Evolutionary conservation across 2,113 vertebrate genomes (phyloP), one percentile per base, ranked within the genome.

Genomic region (Saccopteryx bilineata): DNA sequence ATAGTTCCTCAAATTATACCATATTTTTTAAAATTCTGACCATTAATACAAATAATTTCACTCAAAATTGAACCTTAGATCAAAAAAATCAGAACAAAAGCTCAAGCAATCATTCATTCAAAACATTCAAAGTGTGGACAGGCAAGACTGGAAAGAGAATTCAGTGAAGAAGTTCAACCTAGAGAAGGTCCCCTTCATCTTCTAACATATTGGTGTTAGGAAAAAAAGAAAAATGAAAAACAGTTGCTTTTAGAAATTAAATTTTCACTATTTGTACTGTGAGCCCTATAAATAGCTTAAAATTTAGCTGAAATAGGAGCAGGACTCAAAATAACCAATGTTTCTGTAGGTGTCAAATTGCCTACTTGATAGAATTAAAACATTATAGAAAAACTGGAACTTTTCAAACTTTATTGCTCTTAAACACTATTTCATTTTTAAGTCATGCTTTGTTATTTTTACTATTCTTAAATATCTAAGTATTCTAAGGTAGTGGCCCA

Each of bases 281-380:
- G 12, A 87, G 9, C 9, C 18, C 39, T 69, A 93, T 18, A 78
- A 81, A 91, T 23, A 75, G 33, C 39, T 86, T 93, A 50, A 96
- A 91, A 93, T 72, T 94, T 80, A 96, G 46, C 60, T 91, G 95
- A 93, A 90, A 74, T 7, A 84, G 72, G 19, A 46, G 18, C 12
- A 91, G 56, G 9, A 74, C 26, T 94, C 80, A 93, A 96, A 95
- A 94, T 86, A 96, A 78, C 24, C 50, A 90, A 76, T 60, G 14
- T 79, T 61, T 87, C 87, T 66, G 1, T 28, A 87, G 54, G 31
- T 88, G 61, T 78, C 75, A 96, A 95, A 84, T 31, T 78, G 11
- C 56, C 28, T 54, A 63, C 66, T 79, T 87, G 88, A 90, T 48
- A 92, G 90, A 90, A 94, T 14, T 68, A 31, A 91, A 91, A 65